Base-by-base conservation (phyloP, 1,140 invertebrate species). In the Hypsibius dujardini region DNA sequence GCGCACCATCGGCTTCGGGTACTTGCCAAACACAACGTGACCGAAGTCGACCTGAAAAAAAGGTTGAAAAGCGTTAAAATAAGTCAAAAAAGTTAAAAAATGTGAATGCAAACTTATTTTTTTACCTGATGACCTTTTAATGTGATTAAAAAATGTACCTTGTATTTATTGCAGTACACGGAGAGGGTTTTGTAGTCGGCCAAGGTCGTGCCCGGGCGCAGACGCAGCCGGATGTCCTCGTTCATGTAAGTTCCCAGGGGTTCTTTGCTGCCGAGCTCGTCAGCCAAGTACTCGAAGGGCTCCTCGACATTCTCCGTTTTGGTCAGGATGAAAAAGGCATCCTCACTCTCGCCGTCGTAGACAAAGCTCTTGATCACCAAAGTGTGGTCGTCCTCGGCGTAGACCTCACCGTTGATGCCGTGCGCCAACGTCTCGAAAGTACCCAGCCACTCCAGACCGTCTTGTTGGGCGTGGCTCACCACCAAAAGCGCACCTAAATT, bases 341-440 rank as follows among this genome's bases (percentile, higher is more conserved):
- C 62, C 12, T 67, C 62, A 12, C 12, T 67, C 42, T 67, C 62
- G 62, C 90, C 90, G 76, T 92, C 90, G 76, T 92, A 93, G 2
- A 82, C 85, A 78, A 94, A 93, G 59, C 86, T 86, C 76, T 88
- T 87, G 72, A 93, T 87, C 79, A 88, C 91, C 71, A 94, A 82
- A 40, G 88, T 91, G 74, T 84, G 86, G 76, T 93, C 90, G 76
- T 92, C 90, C 1, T 92, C 87, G 0, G 88, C 89, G 79, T 90
- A 92, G 2, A 87, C 88, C 1, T 83, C 84, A 1, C 90, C 90
- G 59, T 81, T 80, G 59, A 92, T 87, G 47, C 85, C 85, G 74
- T 92, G 88, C 1, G 85, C 87, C 76, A 86, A 87, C 69, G 84
- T 83, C 40, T 67, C 62, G 3, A 67, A 45, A 42, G 62, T 67